Base-by-base conservation (phyloP, 2,888 invertebrate genomes). In the Carpatolechia fugitivella region DNA sequence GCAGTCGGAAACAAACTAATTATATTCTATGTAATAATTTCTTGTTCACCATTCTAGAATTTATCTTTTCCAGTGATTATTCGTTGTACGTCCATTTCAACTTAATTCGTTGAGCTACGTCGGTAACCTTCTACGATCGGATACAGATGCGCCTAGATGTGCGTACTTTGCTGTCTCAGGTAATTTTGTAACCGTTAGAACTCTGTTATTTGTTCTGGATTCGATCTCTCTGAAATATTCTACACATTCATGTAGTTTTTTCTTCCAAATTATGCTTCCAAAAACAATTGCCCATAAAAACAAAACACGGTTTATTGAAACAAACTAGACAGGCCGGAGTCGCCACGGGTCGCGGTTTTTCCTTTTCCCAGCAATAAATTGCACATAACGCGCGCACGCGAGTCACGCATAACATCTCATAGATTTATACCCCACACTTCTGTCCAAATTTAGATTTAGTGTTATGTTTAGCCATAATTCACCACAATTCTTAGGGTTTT, bases 381-480 rank as follows among this genome's bases (percentile, higher is more conserved):
- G 78, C 78, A 82, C 72, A 83, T 83, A 84, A 82, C 78, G 79
- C 74, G 70, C 72, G 79, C 82, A 76, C 74, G 77, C 82, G 78
- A 82, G 84, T 85, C 89, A 87, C 87, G 89, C 86, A 87, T 85
- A 87, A 77, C 86, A 86, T 87, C 82, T 80, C 80, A 80, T 82
- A 78, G 82, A 89, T 89, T 88, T 89, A 88, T 88, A 74, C 72
- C 85, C 83, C 79, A 80, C 83, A 87, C 83, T 87, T 84, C 82
- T 87, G 83, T 85, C 87, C 80, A 86, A 86, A 89, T 88, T 86
- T 86, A 85, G 87, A 88, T 89, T 86, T 87, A 88, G 78, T 85
- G 80, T 82, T 83, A 84, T 83, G 81, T 81, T 81, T 80, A 75
- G 74, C 70, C 70, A 78, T 85, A 82, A 80, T 70, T 84, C 80